phyloP scores from a whole-genome alignment of 2,113 vertebrate species.

The Corvus cornix region DNA sequence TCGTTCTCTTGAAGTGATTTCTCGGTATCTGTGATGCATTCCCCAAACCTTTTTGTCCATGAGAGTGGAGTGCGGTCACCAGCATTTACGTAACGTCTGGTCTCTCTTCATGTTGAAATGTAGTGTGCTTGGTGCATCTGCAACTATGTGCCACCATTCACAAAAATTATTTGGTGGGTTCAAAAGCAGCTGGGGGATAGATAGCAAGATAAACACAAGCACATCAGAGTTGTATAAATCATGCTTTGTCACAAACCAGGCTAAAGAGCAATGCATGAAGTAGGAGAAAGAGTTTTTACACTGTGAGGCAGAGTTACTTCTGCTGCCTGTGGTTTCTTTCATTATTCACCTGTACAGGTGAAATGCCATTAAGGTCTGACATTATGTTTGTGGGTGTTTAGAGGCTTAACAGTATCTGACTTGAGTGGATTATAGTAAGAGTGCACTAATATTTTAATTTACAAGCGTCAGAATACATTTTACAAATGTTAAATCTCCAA shows the following conservation, averaged over 20 bases:
- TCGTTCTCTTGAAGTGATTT: neutral
- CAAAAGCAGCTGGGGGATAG: neutral
- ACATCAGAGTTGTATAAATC: neutral
- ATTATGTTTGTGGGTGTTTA: neutral
- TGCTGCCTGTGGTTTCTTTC: neutral
- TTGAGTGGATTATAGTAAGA: neutral
- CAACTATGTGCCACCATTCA: neutral
- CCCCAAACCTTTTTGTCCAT: neutral
- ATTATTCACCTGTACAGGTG: neutral
- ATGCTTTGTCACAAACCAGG: neutral
- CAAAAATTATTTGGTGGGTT: neutral
- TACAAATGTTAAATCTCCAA: neutral
- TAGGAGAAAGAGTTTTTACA: neutral
- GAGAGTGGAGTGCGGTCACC: neutral
- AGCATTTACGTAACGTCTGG: neutral
- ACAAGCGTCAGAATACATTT: neutral
- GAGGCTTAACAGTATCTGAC: neutral
- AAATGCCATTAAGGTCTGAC: neutral
- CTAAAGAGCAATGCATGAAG: neutral
- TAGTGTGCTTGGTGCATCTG: neutral
- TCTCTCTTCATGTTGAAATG: neutral
- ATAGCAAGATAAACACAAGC: neutral
- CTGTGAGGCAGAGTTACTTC: neutral
- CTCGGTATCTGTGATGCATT: neutral
- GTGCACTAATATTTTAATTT: neutral